Percentiles rank a stretch among this genome's conserved stretches.
Conservation (phyloP, 2,113 vertebrate genomes). For the Barnardius zonarius region DNA sequence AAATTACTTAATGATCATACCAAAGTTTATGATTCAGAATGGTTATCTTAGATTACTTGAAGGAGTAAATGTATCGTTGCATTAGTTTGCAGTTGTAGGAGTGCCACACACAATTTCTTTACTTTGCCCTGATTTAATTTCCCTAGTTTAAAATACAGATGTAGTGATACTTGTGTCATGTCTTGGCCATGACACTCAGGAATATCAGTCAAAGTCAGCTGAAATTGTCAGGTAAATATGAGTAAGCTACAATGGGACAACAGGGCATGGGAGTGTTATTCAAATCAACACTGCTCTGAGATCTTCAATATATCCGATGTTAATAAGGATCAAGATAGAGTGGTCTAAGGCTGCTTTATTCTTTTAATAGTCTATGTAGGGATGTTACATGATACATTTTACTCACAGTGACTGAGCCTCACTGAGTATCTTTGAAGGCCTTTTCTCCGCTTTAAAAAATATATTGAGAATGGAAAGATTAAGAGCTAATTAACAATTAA, state of each 20-base stretch:
- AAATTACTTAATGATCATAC: not conserved
- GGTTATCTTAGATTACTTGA: not conserved
- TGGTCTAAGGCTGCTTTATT: not conserved
- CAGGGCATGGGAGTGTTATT: not conserved
- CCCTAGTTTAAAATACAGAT: not conserved
- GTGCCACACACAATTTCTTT: not conserved
- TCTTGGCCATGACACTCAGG: not conserved
- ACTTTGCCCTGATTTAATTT: not conserved
- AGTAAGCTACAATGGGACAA: not conserved
- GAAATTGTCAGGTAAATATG: not conserved
- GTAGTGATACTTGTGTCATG: not conserved
- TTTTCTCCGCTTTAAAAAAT: not conserved
- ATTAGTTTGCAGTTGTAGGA: not conserved
- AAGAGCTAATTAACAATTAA: not conserved
- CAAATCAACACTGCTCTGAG: not conserved
- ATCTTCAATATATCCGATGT: not conserved
- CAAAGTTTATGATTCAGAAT: not conserved
- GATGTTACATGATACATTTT: not conserved
- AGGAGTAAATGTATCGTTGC: not conserved
- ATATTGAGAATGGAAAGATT: not conserved
- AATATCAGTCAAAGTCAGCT: not conserved
- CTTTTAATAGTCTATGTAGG: not conserved
- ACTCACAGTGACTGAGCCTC: not conserved
- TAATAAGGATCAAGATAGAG: not conserved
- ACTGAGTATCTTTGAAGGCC: not conserved